Base-by-base conservation (phyloP, 1,140 invertebrate species). In the Rhagoletis zephyria region DNA sequence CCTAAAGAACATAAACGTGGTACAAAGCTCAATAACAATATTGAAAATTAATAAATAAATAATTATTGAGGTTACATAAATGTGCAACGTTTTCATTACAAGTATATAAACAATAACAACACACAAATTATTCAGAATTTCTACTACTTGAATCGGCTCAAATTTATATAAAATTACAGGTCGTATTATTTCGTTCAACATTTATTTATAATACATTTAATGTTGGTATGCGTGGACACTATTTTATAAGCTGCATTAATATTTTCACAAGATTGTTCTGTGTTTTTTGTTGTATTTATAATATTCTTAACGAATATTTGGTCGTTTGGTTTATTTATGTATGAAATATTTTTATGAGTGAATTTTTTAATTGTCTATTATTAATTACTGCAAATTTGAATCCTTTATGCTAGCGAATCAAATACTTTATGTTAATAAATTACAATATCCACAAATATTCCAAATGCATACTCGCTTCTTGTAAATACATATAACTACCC, bases 201-300 rank as follows among this genome's bases (percentile, higher is more conserved):
- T 81, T 81, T 81, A 30, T 81, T 81, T 81, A 56, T 51, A 81
- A 81, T 81, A 81, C 74, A 81, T 81, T 81, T 81, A 81, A 81
- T 81, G 51, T 81, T 81, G 74, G 74, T 81, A 81, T 81, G 10
- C 1, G 45, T 81, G 48, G 74, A 81, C 74, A 81, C 12, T 81
- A 6, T 56, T 56, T 16, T 81, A 59, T 81, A 48, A 56, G 16
- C n/a, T 51, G 74, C 45, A 81, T 4, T 51, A 19, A 56, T 56
- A n/a, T 30, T 81, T 63, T 81, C 56, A 81, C 48, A 3, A 51
- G 7, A 14, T 63, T 30, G 12, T 74, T 74, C 16, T 40, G 2
- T 40, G 10, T 42, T 81, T 81, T 51, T 81, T 81, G 51, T 12
- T 67, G 56, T 30, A 51, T 30, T 81, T 12, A 9, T 59, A 81